phyloP scores from a whole-genome alignment of 1,140 invertebrate species.

The Drosophila pallidifrons region DNA sequence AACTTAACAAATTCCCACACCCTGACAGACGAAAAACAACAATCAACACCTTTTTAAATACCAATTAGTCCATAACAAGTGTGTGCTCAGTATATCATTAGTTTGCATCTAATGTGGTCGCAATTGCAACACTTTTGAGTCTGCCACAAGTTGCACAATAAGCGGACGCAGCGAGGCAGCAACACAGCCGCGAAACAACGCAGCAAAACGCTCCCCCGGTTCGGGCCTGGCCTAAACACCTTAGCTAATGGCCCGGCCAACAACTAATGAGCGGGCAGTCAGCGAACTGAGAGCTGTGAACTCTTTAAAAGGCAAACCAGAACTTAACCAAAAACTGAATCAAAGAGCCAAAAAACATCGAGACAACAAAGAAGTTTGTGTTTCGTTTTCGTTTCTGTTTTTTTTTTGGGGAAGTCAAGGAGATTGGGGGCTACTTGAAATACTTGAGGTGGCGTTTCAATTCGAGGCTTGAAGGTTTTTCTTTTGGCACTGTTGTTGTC shows the following conservation, averaged over 20 bases:
- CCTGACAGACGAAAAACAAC: slow-evolving; percentile 33
- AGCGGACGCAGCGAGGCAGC: slow-evolving; percentile 58
- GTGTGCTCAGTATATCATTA: slow-evolving; percentile 67
- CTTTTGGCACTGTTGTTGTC: slow-evolving; percentile 50
- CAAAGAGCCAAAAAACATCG: slow-evolving; percentile 32
- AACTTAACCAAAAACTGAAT: slow-evolving; percentile 40
- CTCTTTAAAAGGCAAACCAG: slow-evolving; percentile 70
- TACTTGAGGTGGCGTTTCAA: slow-evolving; percentile 62
- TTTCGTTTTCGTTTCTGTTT: background rate
- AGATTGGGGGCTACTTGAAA: slow-evolving; percentile 62
- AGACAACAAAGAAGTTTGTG: slow-evolving; percentile 53
- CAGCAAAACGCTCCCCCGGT: slow-evolving; percentile 28
- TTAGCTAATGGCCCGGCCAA: slow-evolving; percentile 66
- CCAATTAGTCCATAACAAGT: slow-evolving; percentile 67
- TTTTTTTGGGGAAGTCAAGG: slow-evolving; percentile 7
- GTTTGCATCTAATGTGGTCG: slow-evolving; percentile 72
- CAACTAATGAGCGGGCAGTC: slow-evolving; percentile 71
- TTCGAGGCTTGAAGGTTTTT: slow-evolving; percentile 60
- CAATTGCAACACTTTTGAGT: slow-evolving; percentile 68
- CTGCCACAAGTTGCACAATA: slow-evolving; percentile 71
- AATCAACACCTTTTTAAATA: slow-evolving; percentile 50
- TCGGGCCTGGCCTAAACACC: slow-evolving; percentile 68
- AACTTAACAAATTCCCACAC: slow-evolving; percentile 40
- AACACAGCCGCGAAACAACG: no score
- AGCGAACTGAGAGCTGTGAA: slow-evolving; percentile 51